Percentiles rank a stretch among this genome's conserved stretches.
phyloP scores from a whole-genome alignment of 2,888 invertebrate genomes.

The Branchipolynoe longqiensis region DNA sequence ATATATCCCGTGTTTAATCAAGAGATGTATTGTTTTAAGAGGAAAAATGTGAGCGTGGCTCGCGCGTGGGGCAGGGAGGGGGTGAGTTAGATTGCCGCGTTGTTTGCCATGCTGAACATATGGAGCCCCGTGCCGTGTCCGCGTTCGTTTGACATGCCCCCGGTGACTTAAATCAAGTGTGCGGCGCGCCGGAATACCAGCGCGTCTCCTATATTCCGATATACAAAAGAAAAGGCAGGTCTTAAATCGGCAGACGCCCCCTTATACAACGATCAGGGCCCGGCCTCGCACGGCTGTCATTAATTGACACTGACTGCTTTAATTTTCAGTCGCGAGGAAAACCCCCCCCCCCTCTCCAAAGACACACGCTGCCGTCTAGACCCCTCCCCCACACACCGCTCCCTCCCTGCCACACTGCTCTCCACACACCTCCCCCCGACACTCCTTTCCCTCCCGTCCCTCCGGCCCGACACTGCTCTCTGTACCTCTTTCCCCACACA shows the following conservation, averaged over 20 bases:
- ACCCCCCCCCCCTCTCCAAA: background rate
- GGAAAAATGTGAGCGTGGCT: no score
- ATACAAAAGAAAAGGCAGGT: conserved; percentile 9
- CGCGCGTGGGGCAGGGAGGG: no score
- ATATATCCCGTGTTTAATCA: no score
- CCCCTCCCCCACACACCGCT: no score
- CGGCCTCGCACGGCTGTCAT: conserved; percentile 1
- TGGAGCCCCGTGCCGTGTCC: conserved; percentile 21
- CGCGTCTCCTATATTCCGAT: no score
- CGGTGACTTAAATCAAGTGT: conserved; percentile 4
- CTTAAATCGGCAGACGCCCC: conserved; percentile 5
- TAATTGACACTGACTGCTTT: conserved; percentile 43
- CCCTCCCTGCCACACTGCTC: background rate
- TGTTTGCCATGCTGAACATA: no score
- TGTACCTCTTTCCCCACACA: background rate
- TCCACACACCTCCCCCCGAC: background rate
- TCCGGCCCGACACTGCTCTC: background rate
- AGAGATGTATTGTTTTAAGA: no score
- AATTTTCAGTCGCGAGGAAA: conserved; percentile 21
- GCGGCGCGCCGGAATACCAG: no score
- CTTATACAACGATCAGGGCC: conserved; percentile 8
- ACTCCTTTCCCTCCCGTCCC: background rate
- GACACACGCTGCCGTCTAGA: background rate
- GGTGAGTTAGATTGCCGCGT: no score
- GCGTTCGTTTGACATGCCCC: background rate